phyloP scores from a whole-genome alignment of 2,888 invertebrate genomes.

The Trichogramma evanescens region DNA sequence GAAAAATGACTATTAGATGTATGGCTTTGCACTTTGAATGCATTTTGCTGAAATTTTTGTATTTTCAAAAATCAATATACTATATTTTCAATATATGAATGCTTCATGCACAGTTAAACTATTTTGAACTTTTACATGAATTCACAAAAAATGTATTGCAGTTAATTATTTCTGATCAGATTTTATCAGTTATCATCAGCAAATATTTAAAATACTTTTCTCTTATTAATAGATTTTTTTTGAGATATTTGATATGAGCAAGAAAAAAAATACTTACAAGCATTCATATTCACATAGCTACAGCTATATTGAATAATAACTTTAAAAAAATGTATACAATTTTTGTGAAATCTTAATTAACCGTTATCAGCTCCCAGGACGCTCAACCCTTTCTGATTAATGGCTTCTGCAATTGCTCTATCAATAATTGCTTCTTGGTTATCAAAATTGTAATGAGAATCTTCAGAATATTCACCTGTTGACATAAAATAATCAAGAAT shows the following conservation, averaged over 20 bases:
- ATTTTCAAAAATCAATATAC: background rate
- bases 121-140: background rate
- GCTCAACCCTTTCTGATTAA: conserved; percentile 64
- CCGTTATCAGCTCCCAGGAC: conserved; percentile 43
- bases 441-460: conserved; percentile 35
- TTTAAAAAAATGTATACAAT: conserved; percentile 8
- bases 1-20: conserved; percentile 17
- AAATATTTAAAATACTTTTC: conserved; percentile 10
- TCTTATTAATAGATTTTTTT: conserved; percentile 5
- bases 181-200: conserved; percentile 1
- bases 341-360: conserved; percentile 25
- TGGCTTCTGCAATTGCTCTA: conserved; percentile 68
- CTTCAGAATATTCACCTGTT: conserved; percentile 26
- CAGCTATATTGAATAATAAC: conserved; percentile 7
- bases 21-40: conserved; percentile 14
- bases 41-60: conserved; percentile 10
- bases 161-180: conserved; percentile 1
- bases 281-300: background rate
- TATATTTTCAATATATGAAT: background rate
- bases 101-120: background rate
- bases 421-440: conserved; percentile 56
- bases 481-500: background rate
- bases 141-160: conserved; percentile 13
- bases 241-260: too few species aligned
- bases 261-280: too few species aligned